phyloP scores from a whole-genome alignment of 2,113 vertebrate genomes.

The Pristiophorus japonicus region DNA sequence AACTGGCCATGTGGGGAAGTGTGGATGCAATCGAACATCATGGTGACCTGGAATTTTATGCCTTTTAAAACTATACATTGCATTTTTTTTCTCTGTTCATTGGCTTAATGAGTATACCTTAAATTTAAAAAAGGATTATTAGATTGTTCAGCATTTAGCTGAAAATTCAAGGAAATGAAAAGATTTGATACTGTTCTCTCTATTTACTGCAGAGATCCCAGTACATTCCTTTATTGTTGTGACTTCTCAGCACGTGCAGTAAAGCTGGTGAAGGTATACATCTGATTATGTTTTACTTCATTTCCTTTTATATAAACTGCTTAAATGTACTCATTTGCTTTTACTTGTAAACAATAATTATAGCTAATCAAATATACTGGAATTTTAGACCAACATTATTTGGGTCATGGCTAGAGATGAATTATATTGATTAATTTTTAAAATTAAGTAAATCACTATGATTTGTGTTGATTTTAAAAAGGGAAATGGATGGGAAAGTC shows the following conservation, averaged over 20 bases:
- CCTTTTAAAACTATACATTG: background rate
- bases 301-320: conserved; percentile 5
- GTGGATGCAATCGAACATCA: background rate
- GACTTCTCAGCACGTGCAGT: conserved; percentile 80
- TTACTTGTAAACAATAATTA: background rate
- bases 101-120: background rate
- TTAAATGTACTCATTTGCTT: conserved; percentile 27
- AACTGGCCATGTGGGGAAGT: background rate
- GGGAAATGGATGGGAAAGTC: background rate
- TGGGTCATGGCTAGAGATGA: background rate
- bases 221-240: conserved; percentile 80
- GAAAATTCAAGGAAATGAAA: conserved; percentile 40
- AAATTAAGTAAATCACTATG: background rate
- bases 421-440: background rate
- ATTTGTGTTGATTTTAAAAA: background rate
- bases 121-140: background rate
- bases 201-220: conserved; percentile 58
- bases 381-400: background rate
- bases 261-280: conserved; percentile 74
- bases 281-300: conserved; percentile 35
- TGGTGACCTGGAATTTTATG: background rate
- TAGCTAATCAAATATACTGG: background rate
- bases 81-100: background rate
- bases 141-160: conserved; percentile 39
- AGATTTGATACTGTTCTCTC: conserved; percentile 40